phyloP scores from a whole-genome alignment of 2,888 invertebrate genomes.

The Hymenopus coronatus region DNA sequence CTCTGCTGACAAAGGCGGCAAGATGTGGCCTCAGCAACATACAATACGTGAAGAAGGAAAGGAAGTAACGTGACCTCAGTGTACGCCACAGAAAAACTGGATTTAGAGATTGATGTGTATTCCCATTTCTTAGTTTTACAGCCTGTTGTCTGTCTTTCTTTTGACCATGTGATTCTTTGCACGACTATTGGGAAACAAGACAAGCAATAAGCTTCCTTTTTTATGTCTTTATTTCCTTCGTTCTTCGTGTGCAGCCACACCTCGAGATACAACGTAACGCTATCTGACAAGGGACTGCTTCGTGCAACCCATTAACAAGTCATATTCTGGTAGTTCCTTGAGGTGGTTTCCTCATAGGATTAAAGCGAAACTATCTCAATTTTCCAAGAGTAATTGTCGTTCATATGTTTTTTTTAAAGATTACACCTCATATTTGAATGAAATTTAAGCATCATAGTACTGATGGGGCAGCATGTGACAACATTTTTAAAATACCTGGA shows the following conservation, averaged over 20 bases:
- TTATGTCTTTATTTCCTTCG: background rate
- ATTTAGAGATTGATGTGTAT: background rate
- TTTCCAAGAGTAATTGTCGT: too few relatives aligned
- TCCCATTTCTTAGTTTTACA: background rate
- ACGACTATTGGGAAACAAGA: background rate
- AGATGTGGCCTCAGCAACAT: background rate
- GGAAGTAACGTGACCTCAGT: background rate
- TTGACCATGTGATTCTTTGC: background rate
- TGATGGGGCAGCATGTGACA: too few relatives aligned
- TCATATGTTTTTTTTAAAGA: too few relatives aligned
- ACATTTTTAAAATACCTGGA: too few relatives aligned
- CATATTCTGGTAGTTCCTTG: background rate
- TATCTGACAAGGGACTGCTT: background rate
- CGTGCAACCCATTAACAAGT: background rate
- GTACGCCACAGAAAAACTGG: background rate
- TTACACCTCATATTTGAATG: too few relatives aligned
- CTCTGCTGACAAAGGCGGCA: background rate
- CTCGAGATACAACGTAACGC: background rate
- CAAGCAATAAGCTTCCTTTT: background rate
- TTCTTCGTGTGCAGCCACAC: background rate
- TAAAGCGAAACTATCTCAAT: too few relatives aligned
- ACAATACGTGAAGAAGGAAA: background rate
- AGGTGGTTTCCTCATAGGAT: too few relatives aligned
- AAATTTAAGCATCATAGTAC: too few relatives aligned
- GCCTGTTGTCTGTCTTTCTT: background rate